Evolutionary conservation across 2,113 vertebrate species (phyloP), one percentile per base, ranked within the genome.

Genomic region (Malurus elegans): DNA sequence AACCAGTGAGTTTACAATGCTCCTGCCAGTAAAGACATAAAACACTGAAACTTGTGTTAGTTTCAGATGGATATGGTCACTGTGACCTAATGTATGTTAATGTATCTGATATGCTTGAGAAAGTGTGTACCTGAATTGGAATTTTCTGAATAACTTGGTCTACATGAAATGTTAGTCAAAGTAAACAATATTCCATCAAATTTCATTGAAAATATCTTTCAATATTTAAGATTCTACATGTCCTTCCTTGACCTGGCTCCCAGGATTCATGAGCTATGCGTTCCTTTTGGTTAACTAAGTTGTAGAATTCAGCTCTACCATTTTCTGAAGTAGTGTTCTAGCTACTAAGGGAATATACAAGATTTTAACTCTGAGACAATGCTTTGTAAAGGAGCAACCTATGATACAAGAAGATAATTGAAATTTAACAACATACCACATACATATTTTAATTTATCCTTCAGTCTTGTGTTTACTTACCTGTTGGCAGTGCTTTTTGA

Each of bases 81-180:
- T n/a, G 23, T 38, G 54, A 28, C 29, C 64, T 53, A 23, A 32
- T 45, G 9, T 32, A 32, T 18, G 29, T 76, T 45, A 53, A 28
- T 60, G 7, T 44, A 44, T 12, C 32, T 61, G 32, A 53, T 26
- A 53, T 0, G 0, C 12, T 14, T 61, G 32, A 69, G 12, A 45
- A 53, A 86, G 32, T 10, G 2, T 23, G n/a, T 23, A 24, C 23
- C 18, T 60, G 38, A 23, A 45, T 19, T 61, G 28, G 6, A 60
- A 86, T 45, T 53, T 67, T n/a, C 38, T 15, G 3, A 32, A 8
- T 69, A 38, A 36, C 12, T 38, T 45, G 28, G 18, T 60, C 12
- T 53, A 45, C 0, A 0, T 45, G 3, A 53, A 32, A 36, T 13
- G 8, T 28, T 60, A 53, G 18, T 38, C 18, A 18, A 53, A 51